These are phyloP conservation scores for Microtus montanus DNA, from an alignment of 2,113 vertebrate species.

Conservation along the genomic window DNA sequence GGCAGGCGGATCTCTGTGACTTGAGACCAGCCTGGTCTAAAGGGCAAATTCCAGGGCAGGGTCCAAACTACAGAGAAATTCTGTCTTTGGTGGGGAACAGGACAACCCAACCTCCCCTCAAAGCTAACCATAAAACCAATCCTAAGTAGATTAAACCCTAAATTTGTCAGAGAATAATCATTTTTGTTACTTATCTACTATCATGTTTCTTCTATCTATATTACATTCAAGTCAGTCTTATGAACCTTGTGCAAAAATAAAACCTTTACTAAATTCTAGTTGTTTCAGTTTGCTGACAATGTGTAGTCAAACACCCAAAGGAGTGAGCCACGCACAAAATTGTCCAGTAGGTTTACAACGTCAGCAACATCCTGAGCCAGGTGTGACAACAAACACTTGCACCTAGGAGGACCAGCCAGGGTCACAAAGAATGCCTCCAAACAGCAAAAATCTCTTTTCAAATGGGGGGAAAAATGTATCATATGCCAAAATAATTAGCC, in stretches of 20 bases:
- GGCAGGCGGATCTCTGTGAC: too few species aligned
- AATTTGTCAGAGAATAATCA: not conserved
- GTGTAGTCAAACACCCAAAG: not conserved
- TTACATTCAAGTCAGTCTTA: not conserved
- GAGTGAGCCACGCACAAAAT: not conserved
- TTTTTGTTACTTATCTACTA: not conserved
- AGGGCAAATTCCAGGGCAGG: not conserved
- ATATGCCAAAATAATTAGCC: not conserved
- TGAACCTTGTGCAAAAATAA: not conserved
- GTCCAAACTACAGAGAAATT: too few species aligned
- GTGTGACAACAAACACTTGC: too few species aligned
- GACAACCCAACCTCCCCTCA: too few species aligned
- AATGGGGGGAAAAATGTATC: not conserved
- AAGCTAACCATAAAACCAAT: not conserved
- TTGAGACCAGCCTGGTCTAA: too few species aligned
- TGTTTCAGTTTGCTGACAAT: not conserved
- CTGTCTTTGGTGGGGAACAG: too few species aligned
- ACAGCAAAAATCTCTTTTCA: not conserved
- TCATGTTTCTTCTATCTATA: not conserved
- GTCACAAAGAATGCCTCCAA: not conserved
- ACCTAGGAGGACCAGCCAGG: not conserved
- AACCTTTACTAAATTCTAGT: slow-evolving; percentile 10
- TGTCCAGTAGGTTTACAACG: not conserved
- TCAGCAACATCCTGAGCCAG: not conserved
- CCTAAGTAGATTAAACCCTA: not conserved